Evolutionary conservation across 2,888 invertebrate genomes (phyloP), one percentile per base, ranked within the genome.

Genomic region (Reticulitermes lucifugus): DNA sequence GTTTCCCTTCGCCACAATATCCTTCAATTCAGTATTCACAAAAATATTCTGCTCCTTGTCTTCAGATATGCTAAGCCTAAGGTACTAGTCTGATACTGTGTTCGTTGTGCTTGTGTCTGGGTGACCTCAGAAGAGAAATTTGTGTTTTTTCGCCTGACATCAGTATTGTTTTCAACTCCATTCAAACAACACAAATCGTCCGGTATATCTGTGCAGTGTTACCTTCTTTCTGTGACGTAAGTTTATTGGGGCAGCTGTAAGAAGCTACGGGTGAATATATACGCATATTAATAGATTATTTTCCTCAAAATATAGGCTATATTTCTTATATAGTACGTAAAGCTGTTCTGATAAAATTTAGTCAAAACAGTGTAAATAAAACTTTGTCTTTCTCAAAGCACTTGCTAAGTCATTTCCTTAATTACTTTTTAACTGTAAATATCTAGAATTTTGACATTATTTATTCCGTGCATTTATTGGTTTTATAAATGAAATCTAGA

Each of bases 91-190:
- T n/a, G 41, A 6, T 46, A 6, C 41, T 51, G 4, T 73, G 25
- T 65, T 65, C 25, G 18, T 6, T 65, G 3, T 65, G 7, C n/a
- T 10, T 65, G 7, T 22, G 41, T 46, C 12, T n/a, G 22, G 6
- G 73, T 73, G 14, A 46, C 77, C 46, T 77, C 46, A 43, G 77
- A 77, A 77, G 73, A 21, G 73, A 41, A 77, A 46, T 41, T 46
- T 25, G 65, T 25, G 65, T 65, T n/a, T n/a, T 65, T 9, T 4
- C 5, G 65, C n/a, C 9, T n/a, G 65, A 25, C n/a, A 41, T 77
- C 46, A 77, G 77, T 77, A 77, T 77, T 77, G 77, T 77, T 77
- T 51, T 46, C 22, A 46, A 25, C 25, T 22, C 25, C 46, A 9
- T 43, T 41, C 43, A 4, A 77, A 75, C 7, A 65, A 10, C 65